A percentile compares a stretch with the other conserved stretches of the same genome.
Evolutionary conservation across 2,797 vertebrate species (phyloP).

Genomic region (Lacerta viridis): DNA sequence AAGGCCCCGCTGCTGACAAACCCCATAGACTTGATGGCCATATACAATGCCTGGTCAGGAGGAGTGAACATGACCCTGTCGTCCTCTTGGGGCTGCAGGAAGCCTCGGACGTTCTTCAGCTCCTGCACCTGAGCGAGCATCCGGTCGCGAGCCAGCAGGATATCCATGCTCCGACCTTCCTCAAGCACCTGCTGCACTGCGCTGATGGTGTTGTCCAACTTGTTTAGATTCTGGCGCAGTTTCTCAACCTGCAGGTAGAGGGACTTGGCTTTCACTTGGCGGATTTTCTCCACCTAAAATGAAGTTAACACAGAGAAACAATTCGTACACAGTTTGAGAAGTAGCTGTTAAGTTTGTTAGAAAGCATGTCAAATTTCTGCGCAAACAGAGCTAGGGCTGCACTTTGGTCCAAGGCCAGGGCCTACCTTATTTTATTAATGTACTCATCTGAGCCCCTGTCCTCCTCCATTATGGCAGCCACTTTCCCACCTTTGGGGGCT

Average conservation of each 20-base stretch:
- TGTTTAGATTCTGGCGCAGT: constrained; percentile 95
- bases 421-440: too few relatives aligned
- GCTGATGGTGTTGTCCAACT: constrained; percentile 95
- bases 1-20: constrained; percentile 97
- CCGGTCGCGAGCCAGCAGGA: constrained; percentile 93
- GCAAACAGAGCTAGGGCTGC: too few relatives aligned
- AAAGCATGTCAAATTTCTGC: too few relatives aligned
- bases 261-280: constrained; percentile 98
- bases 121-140: constrained; percentile 98
- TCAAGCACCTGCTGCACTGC: constrained; percentile 96
- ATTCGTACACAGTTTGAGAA: not conserved
- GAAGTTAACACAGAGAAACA: constrained; percentile 29
- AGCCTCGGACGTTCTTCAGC: constrained; percentile 90
- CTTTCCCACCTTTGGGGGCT: too few relatives aligned
- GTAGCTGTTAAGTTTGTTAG: too few relatives aligned
- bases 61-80: constrained; percentile 97
- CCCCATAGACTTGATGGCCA: constrained; percentile 96
- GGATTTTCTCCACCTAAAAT: constrained; percentile 96
- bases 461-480: too few relatives aligned
- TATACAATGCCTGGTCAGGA: constrained; percentile 93
- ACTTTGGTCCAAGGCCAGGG: too few relatives aligned
- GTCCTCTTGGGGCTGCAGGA: constrained; percentile 96
- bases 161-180: constrained; percentile 93
- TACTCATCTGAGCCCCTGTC: too few relatives aligned
- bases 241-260: constrained; percentile 98